Evolutionary conservation across 2,888 invertebrate genomes (phyloP), one percentile per base, ranked within the genome.

Genomic region (Drosophila villosipedis): DNA sequence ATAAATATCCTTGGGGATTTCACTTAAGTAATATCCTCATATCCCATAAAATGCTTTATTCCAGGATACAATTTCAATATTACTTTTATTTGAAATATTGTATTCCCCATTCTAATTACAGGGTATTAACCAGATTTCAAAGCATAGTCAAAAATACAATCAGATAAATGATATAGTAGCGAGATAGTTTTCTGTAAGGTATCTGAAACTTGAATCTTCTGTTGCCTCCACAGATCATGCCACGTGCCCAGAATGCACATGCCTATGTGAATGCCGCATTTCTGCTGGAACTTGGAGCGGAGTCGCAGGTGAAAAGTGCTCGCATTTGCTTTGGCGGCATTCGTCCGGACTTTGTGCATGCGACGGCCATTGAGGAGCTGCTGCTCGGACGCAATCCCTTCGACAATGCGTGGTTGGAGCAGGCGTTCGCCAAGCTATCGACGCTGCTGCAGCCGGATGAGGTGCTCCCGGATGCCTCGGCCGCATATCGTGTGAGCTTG

Each of bases 191-290:
- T 39, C 19, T 39, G 7, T 19, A 0, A 7, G 1, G 19, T 37
- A 37, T 37, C 37, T 37, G 7, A 37, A 37, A 19, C 10, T 43
- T 39, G 39, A 39, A 39, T 39, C 19, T 1, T 14, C n/a, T 7
- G 0, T 28, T 49, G 31, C 14, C 25, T 54, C 16, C 22, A 35
- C 58, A 92, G 96, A 95, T 97, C 60, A 96, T 96, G 95, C 96
- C 96, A 0, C 94, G 96, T 71, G 95, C 96, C 0, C 96, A 96
- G 93, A 96, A 96, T 84, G 95, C 97, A 0, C 96, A 96, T 84
- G 96, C 97, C 0, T 95, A 96, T 70, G 96, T 97, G 0, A 97
- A 97, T 88, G 96, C 96, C 19, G 97, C 95, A 1, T 96, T 97
- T 82, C 92, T 95, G 10, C 94, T 96, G 60, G 94, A 95, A 91